phyloP scores from a whole-genome alignment of 2,113 vertebrate genomes.

The Dipodomys stephensi region DNA sequence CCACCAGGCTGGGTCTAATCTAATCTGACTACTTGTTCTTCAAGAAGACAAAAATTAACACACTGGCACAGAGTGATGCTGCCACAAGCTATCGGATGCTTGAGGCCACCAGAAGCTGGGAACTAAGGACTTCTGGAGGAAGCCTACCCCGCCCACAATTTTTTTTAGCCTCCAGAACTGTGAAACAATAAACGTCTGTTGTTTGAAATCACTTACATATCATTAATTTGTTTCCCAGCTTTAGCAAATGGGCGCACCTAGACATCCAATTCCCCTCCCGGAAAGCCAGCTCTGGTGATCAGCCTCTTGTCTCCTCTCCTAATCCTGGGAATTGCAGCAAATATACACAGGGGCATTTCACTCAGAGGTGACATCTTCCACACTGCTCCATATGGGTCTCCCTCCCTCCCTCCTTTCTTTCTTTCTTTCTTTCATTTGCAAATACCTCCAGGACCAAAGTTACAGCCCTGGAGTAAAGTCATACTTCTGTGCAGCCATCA shows the following conservation, averaged over 20 bases:
- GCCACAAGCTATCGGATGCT: not conserved
- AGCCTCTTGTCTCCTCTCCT: not conserved
- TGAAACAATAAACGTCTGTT: not conserved
- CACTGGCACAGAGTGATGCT: not conserved
- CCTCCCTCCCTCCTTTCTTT: too few relatives aligned
- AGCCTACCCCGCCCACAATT: rapidly evolving
- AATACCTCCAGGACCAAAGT: not conserved
- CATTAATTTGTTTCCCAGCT: not conserved
- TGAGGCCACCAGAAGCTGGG: not conserved
- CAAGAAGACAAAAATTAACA: not conserved
- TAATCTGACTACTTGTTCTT: not conserved
- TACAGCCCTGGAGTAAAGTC: not conserved
- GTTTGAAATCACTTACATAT: not conserved
- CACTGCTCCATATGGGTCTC: too few relatives aligned
- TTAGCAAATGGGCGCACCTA: not conserved
- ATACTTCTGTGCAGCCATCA: not conserved
- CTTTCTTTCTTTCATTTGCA: not conserved
- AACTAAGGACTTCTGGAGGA: not conserved
- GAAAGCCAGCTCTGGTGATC: not conserved
- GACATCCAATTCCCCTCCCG: not conserved
- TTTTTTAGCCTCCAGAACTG: too few relatives aligned
- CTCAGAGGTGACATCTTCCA: not conserved
- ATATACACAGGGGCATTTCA: not conserved
- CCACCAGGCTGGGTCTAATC: too few relatives aligned
- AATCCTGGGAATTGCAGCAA: not conserved